phyloP scores from a whole-genome alignment of 2,113 vertebrate species.

The Cyprinodon variegatus region DNA sequence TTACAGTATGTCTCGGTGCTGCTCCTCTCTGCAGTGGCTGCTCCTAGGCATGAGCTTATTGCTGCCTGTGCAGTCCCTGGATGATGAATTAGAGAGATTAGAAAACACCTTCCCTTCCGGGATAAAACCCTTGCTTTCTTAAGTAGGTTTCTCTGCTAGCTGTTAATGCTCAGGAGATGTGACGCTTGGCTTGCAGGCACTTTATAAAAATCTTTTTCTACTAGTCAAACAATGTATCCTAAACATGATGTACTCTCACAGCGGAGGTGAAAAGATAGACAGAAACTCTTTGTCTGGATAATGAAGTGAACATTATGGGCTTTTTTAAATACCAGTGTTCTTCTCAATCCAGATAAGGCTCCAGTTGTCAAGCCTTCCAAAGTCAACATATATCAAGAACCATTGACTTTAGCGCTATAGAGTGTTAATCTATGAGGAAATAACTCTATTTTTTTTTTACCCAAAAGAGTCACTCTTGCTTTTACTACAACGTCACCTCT shows the following conservation, averaged over 20 bases:
- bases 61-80: constrained; percentile 59
- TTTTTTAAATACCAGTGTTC: background rate
- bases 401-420: no score
- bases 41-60: constrained; percentile 45
- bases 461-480: no score
- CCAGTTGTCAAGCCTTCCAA: no score
- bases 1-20: constrained; percentile 43
- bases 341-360: no score
- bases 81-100: constrained; percentile 55
- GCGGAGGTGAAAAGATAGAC: background rate
- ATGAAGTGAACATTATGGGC: background rate
- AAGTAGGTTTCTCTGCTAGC: constrained; percentile 19
- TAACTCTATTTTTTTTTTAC: no score
- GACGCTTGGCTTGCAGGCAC: background rate
- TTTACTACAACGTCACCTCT: no score
- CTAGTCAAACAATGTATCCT: background rate
- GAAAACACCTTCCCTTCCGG: constrained; percentile 37
- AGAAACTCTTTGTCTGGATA: background rate
- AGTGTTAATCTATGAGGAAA: no score
- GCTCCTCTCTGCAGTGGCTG: constrained; percentile 59
- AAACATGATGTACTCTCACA: constrained; percentile 2
- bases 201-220: constrained; percentile 14
- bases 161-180: constrained; percentile 25
- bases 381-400: no score
- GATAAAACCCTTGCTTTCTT: constrained; percentile 29